phyloP scores from a whole-genome alignment of 2,113 vertebrate species.

The Triplophysa siluroides region DNA sequence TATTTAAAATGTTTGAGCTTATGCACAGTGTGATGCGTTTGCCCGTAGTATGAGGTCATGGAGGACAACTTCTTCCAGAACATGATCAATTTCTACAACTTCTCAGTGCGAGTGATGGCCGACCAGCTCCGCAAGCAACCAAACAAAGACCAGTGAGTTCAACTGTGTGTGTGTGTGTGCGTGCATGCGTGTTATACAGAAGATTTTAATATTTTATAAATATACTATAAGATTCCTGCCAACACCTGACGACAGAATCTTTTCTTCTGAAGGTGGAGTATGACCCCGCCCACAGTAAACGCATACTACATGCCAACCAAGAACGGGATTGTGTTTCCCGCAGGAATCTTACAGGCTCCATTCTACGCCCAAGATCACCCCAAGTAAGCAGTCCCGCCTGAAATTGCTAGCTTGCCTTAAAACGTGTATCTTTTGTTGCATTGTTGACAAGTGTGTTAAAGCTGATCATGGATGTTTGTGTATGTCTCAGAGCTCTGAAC shows the following conservation, averaged over 20 bases:
- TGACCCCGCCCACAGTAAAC: constrained; percentile 97
- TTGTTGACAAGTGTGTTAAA: not conserved
- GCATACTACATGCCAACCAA: constrained; percentile 98
- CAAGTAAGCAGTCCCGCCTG: constrained; percentile 81
- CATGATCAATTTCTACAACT: constrained; percentile 98
- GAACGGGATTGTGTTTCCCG: constrained; percentile 96
- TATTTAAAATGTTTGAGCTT: not conserved
- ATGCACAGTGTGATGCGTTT: not conserved
- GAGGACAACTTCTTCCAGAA: constrained; percentile 98
- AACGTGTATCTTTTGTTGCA: not conserved
- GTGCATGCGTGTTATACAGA: not conserved
- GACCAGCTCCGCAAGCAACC: constrained; percentile 96
- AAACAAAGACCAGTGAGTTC: constrained; percentile 92
- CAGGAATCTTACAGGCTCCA: constrained; percentile 95
- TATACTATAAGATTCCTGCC: not conserved
- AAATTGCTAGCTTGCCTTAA: constrained; percentile 2
- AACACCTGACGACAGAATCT: not conserved
- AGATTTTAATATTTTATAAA: not conserved
- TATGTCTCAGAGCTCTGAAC: constrained; percentile 84
- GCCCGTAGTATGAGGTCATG: constrained; percentile 88
- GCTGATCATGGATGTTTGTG: not conserved
- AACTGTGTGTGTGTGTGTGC: not conserved
- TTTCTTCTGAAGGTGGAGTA: constrained; percentile 86
- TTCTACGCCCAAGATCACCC: constrained; percentile 94
- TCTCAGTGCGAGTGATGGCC: constrained; percentile 94